Evolutionary conservation across 2,888 invertebrate species (phyloP).

Genomic region (Platypus cylindrus): DNA sequence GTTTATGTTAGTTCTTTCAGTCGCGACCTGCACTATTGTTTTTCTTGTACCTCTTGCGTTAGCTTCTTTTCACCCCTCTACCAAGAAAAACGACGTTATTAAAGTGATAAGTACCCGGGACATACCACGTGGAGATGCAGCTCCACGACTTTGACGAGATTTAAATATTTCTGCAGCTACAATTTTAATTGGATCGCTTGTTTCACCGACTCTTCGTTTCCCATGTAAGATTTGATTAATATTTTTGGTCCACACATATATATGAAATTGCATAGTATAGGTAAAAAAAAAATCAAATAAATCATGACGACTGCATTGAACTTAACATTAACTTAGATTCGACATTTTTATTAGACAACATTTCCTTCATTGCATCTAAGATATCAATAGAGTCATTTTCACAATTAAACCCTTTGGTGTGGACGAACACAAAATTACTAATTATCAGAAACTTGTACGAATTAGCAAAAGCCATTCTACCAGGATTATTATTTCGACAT

Average conservation of each 20-base stretch:
- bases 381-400: not conserved
- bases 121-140: no score
- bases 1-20: no score
- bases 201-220: not conserved
- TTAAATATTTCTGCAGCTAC: not conserved
- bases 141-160: no score
- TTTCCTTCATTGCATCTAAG: not conserved
- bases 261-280: not conserved
- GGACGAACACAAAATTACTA: not conserved
- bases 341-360: not conserved
- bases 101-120: no score
- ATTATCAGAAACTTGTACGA: not conserved
- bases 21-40: no score
- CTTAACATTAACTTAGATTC: not conserved
- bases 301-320: not conserved
- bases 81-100: no score
- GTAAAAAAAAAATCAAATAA: not conserved
- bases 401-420: not conserved
- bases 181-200: not conserved
- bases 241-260: not conserved
- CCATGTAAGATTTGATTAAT: not conserved
- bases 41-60: no score
- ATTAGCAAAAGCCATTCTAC: not conserved
- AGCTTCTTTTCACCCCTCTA: no score
- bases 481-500: not conserved